A percentile compares a stretch with the other conserved stretches of the same genome.
Evolutionary conservation across 2,888 invertebrate genomes (phyloP).

Genomic region (Drosophila anomalata): DNA sequence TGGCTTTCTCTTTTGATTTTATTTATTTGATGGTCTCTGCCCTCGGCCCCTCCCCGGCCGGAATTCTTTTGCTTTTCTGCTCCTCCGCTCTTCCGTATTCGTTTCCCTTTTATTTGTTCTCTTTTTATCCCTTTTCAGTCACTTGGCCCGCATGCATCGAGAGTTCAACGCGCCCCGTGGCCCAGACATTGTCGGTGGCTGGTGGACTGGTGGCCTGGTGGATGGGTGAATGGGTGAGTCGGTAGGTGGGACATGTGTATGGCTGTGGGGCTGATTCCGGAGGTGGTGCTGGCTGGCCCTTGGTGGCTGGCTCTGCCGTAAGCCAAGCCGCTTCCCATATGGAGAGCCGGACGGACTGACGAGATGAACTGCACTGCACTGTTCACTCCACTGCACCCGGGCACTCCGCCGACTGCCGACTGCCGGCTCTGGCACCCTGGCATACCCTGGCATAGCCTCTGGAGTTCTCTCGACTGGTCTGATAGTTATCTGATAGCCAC

Average conservation of each 20-base stretch:
- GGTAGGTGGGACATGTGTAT: background rate
- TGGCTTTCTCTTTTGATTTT: constrained; percentile 32
- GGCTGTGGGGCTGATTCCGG: constrained; percentile 3
- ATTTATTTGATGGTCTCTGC: constrained; percentile 33
- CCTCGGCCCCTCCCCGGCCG: constrained; percentile 1
- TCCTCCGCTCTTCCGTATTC: background rate
- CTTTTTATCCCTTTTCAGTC: constrained; percentile 53
- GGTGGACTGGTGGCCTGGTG: background rate
- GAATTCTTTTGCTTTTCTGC: constrained; percentile 4
- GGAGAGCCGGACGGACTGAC: constrained; percentile 9
- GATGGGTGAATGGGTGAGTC: background rate
- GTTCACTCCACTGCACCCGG: background rate
- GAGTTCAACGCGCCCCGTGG: constrained; percentile 65
- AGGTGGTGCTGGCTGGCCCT: constrained; percentile 3
- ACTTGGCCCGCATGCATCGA: constrained; percentile 65
- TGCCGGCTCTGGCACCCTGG: background rate
- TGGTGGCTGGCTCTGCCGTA: constrained; percentile 12
- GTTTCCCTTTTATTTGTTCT: background rate
- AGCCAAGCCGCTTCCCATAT: constrained; percentile 32
- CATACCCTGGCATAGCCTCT: background rate
- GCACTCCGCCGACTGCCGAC: background rate
- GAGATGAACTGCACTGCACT: constrained; percentile 29
- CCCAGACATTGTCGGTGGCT: constrained; percentile 39
- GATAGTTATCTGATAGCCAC: too few relatives aligned
- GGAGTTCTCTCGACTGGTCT: too few relatives aligned